A percentile compares a stretch with the other conserved stretches of the same genome.
Conservation (phyloP, 2,888 invertebrate species). For the Hyalella azteca region DNA sequence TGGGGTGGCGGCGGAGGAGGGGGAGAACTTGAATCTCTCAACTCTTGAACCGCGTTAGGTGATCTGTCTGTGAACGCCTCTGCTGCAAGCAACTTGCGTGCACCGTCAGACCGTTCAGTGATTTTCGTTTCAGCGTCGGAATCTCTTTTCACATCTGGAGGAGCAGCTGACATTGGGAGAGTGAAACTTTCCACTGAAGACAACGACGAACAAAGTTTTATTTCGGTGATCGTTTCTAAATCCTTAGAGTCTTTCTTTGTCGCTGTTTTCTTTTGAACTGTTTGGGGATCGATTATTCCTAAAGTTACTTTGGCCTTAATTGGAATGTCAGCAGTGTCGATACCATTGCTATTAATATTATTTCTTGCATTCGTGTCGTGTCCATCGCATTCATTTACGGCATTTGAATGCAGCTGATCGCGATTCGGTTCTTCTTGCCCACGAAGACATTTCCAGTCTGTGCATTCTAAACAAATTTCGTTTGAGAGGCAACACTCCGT, state of each 20-base stretch:
- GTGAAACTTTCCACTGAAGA: too few species aligned
- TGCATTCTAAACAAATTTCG: not conserved
- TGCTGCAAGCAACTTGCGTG: too few species aligned
- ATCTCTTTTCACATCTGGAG: too few species aligned
- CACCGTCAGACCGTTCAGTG: too few species aligned
- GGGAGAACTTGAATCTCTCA: constrained; percentile 11
- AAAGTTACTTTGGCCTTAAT: constrained; percentile 15
- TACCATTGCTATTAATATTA: not conserved
- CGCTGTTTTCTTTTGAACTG: not conserved
- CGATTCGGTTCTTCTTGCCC: too few species aligned
- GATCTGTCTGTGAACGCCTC: too few species aligned
- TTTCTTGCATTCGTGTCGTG: not conserved
- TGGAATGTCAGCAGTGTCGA: not conserved
- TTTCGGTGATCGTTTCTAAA: not conserved
- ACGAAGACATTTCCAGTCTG: not conserved
- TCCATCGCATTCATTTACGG: too few species aligned
- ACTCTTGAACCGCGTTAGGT: too few species aligned
- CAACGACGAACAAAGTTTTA: not conserved
- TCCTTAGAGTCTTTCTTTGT: not conserved
- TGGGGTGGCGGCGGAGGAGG: constrained; percentile 26
- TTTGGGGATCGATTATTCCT: constrained; percentile 26
- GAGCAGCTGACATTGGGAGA: too few species aligned
- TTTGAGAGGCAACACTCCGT: not conserved
- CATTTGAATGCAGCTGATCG: too few species aligned
- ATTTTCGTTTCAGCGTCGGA: too few species aligned